Evolutionary conservation across 2,888 invertebrate species (phyloP).

Genomic region (Pycnomerus fuliginosus): DNA sequence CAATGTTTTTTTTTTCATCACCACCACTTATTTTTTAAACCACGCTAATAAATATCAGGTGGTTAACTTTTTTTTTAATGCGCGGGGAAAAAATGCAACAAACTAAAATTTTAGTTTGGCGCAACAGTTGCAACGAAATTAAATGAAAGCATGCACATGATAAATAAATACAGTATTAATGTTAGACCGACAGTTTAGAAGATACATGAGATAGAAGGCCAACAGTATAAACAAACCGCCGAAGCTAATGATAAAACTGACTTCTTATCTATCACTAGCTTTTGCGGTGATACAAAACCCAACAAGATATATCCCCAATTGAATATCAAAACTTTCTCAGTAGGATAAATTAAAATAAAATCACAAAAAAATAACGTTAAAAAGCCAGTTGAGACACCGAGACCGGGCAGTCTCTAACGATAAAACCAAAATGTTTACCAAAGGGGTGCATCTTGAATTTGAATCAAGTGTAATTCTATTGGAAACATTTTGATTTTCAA

Average conservation of each 20-base stretch:
- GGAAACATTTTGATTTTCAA: conserved; percentile 46
- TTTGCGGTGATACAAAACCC: conserved; percentile 47
- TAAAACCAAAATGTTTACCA: conserved; percentile 45
- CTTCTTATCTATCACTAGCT: conserved; percentile 18
- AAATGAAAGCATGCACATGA: conserved; percentile 50
- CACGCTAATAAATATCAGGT: too few species aligned
- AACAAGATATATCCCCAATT: conserved; percentile 43
- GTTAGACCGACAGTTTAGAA: conserved; percentile 51
- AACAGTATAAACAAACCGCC: conserved; percentile 45
- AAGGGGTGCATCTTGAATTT: too few species aligned
- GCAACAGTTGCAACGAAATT: conserved; percentile 28
- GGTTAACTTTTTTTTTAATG: too few species aligned
- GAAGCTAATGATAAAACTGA: conserved; percentile 3
- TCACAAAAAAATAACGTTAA: conserved; percentile 35
- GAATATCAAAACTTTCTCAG: conserved; percentile 47
- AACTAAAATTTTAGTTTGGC: conserved; percentile 35
- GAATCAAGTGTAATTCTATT: conserved; percentile 9
- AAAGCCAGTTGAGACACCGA: conserved; percentile 45
- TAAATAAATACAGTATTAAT: conserved; percentile 38
- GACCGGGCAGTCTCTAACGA: conserved; percentile 48
- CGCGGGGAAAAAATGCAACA: too few species aligned
- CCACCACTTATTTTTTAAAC: too few species aligned
- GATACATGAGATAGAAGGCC: conserved; percentile 54
- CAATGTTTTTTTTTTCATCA: too few species aligned
- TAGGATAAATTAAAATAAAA: conserved; percentile 31